Base-by-base conservation (phyloP, 2,113 vertebrate species). In the Microtus montanus region DNA sequence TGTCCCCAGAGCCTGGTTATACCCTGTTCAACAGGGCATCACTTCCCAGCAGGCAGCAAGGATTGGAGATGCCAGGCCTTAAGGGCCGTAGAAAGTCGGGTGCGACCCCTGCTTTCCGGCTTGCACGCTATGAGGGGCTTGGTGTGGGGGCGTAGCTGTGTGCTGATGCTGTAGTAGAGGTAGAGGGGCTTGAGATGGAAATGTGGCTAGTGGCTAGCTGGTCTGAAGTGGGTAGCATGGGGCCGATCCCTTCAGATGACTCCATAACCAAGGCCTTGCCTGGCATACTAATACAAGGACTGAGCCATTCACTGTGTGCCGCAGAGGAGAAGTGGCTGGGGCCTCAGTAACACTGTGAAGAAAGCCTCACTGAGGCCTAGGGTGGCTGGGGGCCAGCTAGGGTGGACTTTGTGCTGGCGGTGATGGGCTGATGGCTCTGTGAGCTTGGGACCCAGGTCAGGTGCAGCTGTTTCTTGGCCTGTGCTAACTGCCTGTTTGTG, bases 1-100 rank as follows among this genome's bases (percentile, higher is more conserved):
- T 95, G 52, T 97, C 96, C 91, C 28, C 96, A 98, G 98, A 98
- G 85, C 98, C 98, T 80, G 97, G 96, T 91, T 97, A 95, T 90
- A 86, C 54, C 88, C 96, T 30, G 80, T 96, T 92, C 79, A 90
- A 33, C 24, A 3, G 9, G 0, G 97, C 97, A 89, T 93, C 90
- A 0, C 93, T 97, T 88, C 97, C 96, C 73, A 97, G 92, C n/a
- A 44, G 94, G 86, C 96, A 95, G 84, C 73, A 22, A 88, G 92
- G 92, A 92, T 79, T 90, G 30, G 0, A 64, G 88, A 83, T 93
- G 74, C 89, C 89, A 30, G 97, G 96, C 96, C 96, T 95, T 22
- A 64, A 35, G 0, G 96, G 96, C 61, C 92, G 64, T 93, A 98
- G 98, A 92, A 98, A 97, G 95, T 98, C 63, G 2, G 97, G 97